Conservation (phyloP, 2,888 invertebrate genomes). For the Lumbricus terrestris region DNA sequence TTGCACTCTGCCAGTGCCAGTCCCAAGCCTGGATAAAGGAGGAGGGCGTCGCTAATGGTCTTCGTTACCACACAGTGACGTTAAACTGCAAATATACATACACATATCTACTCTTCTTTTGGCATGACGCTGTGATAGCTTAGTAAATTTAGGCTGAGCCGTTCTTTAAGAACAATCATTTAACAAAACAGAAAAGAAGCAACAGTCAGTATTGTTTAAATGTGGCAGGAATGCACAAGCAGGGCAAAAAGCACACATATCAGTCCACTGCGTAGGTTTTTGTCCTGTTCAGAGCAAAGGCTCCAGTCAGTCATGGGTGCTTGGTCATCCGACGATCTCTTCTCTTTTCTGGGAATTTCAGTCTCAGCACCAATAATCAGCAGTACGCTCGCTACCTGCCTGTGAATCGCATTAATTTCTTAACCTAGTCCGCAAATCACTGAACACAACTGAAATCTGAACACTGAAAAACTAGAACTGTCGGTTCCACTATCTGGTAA, state of each 20-base stretch:
- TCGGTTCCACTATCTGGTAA: background rate
- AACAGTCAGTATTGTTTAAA: background rate
- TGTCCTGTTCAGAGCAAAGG: background rate
- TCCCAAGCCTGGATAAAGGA: no score
- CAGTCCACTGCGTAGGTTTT: background rate
- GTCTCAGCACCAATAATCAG: background rate
- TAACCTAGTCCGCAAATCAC: background rate
- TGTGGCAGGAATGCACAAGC: constrained; percentile 12
- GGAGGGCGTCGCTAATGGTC: no score
- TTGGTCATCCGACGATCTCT: background rate
- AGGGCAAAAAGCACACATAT: background rate
- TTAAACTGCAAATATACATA: no score
- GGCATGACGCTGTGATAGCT: background rate
- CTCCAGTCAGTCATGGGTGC: background rate
- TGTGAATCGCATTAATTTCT: background rate
- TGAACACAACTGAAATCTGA: background rate
- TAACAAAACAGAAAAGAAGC: background rate
- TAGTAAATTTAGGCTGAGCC: background rate
- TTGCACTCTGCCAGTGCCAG: no score
- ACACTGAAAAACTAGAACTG: background rate
- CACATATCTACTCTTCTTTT: background rate
- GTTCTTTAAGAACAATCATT: background rate
- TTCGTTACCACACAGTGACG: no score
- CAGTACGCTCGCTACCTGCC: no score
- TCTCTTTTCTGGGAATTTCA: background rate